Base-by-base conservation (phyloP, 2,888 invertebrate genomes). In the Meliscaeva auricollis region DNA sequence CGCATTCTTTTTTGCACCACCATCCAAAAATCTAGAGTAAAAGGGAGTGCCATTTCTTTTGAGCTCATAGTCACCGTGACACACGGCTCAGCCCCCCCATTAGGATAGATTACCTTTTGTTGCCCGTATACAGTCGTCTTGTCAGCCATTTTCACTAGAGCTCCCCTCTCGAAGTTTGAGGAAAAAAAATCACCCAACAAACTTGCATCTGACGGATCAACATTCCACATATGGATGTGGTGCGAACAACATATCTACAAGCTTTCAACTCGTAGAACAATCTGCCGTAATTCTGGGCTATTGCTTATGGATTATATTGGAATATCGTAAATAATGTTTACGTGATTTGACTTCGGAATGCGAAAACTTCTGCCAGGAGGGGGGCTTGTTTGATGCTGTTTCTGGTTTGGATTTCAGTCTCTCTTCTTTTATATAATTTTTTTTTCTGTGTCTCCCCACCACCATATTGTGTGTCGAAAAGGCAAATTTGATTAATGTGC, bases 321-420 rank as follows among this genome's bases (percentile, higher is more conserved):
- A 90, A 90, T 90, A 90, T 90, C 90, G 90, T 90, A 90, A 89
- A 90, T 89, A 90, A 90, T 90, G 89, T 88, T 89, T 90, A 90
- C 90, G 90, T 90, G 90, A 89, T 88, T 85, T 81, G 88, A 87
- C 80, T 88, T 50, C 22, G 72, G 73, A 88, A 87, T 87, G 48
- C 58, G 52, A 60, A 56, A 15, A 64, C 64, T 52, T 11, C 35
- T 9, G 72, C n/a, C 9, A 38, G n/a, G 22, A 9, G 52, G 38
- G 17, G 9, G 4, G 13, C 58, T 69, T 52, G 72, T 72, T 58
- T 76, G 70, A 30, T 41, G 69, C 48, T 56, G 48, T 11, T 58
- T 41, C 17, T 26, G 77, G 64, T 20, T 52, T 30, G 62, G 20
- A 13, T 41, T 50, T 11, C n/a, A 50, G 50, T n/a, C 62, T 26